Conservation (phyloP, 1,140 invertebrate genomes). For the Carposina sasakii region DNA sequence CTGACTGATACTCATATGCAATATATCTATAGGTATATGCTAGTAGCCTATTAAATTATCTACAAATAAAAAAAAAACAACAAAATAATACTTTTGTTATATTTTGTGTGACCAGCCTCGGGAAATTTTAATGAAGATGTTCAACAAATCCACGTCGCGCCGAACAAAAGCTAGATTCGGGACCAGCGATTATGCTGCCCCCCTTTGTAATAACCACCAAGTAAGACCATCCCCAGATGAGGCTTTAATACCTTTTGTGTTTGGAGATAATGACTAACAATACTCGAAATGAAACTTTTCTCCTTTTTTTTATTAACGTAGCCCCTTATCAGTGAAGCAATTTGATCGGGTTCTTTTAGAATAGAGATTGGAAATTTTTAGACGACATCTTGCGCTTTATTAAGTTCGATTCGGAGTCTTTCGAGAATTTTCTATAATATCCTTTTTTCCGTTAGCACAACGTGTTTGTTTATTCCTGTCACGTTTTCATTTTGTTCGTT, state of each 20-base stretch:
- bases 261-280: slow-evolving; percentile 53
- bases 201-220: slow-evolving; percentile 38
- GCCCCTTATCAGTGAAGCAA: slow-evolving; percentile 59
- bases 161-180: slow-evolving; percentile 36
- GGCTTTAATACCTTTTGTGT: slow-evolving; percentile 41
- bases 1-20: too few species aligned
- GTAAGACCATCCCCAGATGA: slow-evolving; percentile 43
- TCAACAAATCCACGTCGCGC: slow-evolving; percentile 41
- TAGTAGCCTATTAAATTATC: too few species aligned
- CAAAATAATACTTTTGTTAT: too few species aligned
- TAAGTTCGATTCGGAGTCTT: slow-evolving; percentile 41
- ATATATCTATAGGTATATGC: too few species aligned
- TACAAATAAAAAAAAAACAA: too few species aligned
- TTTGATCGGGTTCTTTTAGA: slow-evolving; percentile 53
- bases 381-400: slow-evolving; percentile 59
- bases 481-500: too few species aligned
- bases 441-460: too few species aligned
- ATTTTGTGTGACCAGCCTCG: too few species aligned
- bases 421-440: not conserved
- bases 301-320: slow-evolving; percentile 54
- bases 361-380: slow-evolving; percentile 52
- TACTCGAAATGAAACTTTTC: slow-evolving; percentile 59
- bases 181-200: slow-evolving; percentile 39
- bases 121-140: slow-evolving; percentile 64
- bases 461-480: too few species aligned